Conservation (phyloP, 2,888 invertebrate genomes). For the Cheilosia scutellata region DNA sequence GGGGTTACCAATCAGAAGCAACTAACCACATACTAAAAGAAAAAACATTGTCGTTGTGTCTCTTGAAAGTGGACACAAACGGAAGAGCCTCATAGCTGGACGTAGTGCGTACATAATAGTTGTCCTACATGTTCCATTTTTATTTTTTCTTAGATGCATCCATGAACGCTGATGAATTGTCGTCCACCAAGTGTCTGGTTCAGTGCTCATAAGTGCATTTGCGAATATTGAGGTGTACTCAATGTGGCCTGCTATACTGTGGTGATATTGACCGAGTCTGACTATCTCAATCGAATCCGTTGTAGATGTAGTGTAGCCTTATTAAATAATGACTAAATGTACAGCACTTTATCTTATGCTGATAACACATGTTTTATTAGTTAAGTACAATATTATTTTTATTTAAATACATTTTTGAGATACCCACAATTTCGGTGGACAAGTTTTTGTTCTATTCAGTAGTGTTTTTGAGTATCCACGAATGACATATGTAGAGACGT, state of each 20-base stretch:
- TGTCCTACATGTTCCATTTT: slow-evolving; percentile 65
- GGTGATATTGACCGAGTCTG: slow-evolving; percentile 48
- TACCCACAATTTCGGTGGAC: too few species aligned
- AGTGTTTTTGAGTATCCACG: too few species aligned
- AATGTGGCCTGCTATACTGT: slow-evolving; percentile 20
- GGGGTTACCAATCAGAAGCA: slow-evolving; percentile 51
- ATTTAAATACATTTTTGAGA: too few species aligned
- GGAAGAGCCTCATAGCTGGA: slow-evolving; percentile 49
- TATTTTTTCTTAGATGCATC: slow-evolving; percentile 22
- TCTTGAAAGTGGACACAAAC: slow-evolving; percentile 66
- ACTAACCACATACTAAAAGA: slow-evolving; percentile 9
- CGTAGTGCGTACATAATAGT: slow-evolving; percentile 59
- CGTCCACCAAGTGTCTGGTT: slow-evolving; percentile 43
- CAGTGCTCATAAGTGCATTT: slow-evolving; percentile 23
- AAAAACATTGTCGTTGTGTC: slow-evolving; percentile 34
- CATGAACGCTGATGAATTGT: slow-evolving; percentile 24
- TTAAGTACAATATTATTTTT: too few species aligned
- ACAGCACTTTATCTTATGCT: not conserved
- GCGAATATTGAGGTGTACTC: slow-evolving; percentile 9
- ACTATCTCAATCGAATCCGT: not conserved
- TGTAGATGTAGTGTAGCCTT: slow-evolving; percentile 7
- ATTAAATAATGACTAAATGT: slow-evolving; percentile 38
- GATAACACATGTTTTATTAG: too few species aligned
- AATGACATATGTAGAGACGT: too few species aligned
- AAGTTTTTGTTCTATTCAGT: too few species aligned